phyloP scores from a whole-genome alignment of 2,888 invertebrate species.

The Drosophila formosana region DNA sequence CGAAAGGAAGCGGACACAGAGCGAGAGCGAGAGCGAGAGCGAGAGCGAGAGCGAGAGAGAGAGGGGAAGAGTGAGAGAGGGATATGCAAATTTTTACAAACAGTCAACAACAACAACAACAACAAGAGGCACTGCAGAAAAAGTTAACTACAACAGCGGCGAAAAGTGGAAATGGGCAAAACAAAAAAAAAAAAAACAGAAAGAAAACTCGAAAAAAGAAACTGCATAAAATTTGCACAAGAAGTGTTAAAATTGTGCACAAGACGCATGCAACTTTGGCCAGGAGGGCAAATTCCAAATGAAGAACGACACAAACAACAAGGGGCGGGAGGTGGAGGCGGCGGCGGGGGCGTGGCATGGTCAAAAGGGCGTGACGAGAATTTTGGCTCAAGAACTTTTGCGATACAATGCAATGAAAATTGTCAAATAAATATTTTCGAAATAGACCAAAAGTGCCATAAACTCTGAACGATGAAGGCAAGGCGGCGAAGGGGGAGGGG shows the following conservation, averaged over 20 bases:
- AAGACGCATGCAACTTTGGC: constrained; percentile 66
- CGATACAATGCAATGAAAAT: constrained; percentile 62
- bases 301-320: neutral
- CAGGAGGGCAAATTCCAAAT: constrained; percentile 4
- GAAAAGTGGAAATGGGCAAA: constrained; percentile 6
- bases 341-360: constrained; percentile 10
- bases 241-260: constrained; percentile 74
- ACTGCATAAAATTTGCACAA: constrained; percentile 77
- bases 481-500: neutral
- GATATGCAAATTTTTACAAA: constrained; percentile 58
- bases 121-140: constrained; percentile 17
- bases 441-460: constrained; percentile 44
- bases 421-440: constrained; percentile 70
- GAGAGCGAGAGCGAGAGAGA: neutral
- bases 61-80: constrained; percentile 2
- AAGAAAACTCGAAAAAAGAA: constrained; percentile 48
- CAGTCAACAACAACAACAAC: constrained; percentile 36
- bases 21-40: neutral
- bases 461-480: constrained; percentile 12
- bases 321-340: neutral
- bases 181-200: constrained; percentile 12
- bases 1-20: neutral
- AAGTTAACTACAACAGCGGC: constrained; percentile 3
- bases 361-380: constrained; percentile 31
- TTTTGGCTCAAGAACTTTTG: constrained; percentile 40